Evolutionary conservation across 2,113 vertebrate species (phyloP).

Genomic region (Rissa tridactyla): DNA sequence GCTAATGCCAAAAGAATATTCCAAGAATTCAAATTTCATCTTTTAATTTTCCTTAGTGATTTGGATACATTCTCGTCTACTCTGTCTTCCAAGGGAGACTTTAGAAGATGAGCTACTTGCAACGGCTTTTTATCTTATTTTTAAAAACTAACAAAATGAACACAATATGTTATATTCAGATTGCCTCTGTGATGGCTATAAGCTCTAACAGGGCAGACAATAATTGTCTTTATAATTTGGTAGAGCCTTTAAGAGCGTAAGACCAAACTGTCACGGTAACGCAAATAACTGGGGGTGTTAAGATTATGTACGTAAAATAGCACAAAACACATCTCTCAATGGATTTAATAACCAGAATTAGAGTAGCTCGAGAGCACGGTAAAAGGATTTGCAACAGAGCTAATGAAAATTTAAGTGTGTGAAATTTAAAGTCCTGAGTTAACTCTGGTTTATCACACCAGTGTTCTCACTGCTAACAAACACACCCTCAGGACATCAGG

Average conservation of each 20-base stretch:
- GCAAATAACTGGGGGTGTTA: neutral
- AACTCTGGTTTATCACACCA: neutral
- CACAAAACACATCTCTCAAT: neutral
- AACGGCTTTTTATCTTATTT: neutral
- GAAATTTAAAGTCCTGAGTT: neutral
- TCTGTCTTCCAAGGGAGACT: neutral
- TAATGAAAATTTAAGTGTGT: neutral
- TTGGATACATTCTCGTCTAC: neutral
- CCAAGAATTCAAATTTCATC: neutral
- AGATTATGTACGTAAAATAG: neutral
- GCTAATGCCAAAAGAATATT: neutral
- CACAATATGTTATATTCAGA: neutral
- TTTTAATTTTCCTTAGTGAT: neutral
- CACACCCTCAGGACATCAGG: fast-evolving
- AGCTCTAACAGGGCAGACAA: neutral
- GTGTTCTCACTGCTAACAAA: neutral
- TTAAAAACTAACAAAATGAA: neutral
- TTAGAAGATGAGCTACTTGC: neutral
- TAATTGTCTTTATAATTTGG: neutral
- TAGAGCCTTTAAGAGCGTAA: neutral
- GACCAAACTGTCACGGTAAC: neutral
- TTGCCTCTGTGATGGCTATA: neutral
- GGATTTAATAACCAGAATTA: neutral
- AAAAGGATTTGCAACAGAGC: neutral
- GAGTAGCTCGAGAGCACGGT: neutral